These are phyloP conservation scores for Euzetes globulus DNA, from an alignment of 2,888 invertebrate species.

Conservation along the genomic window DNA sequence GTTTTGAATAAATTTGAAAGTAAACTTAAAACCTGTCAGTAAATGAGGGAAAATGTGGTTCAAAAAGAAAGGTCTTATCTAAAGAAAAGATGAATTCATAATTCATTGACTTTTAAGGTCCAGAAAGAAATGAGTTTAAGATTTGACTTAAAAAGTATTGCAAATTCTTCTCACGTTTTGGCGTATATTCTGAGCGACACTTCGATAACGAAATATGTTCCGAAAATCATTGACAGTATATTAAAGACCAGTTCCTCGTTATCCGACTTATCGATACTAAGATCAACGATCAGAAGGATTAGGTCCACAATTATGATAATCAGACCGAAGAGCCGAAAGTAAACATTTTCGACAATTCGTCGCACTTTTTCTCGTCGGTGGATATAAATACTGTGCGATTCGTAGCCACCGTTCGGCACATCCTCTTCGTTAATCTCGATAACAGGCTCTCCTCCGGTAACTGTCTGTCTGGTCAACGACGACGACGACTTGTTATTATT, in stretches of 20 bases:
- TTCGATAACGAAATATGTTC: conserved; percentile 49
- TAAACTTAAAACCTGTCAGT: neutral
- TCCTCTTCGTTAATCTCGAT: conserved; percentile 14
- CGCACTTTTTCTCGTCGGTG: conserved; percentile 26
- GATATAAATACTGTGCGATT: neutral
- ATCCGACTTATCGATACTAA: conserved; percentile 36
- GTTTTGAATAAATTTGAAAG: no score
- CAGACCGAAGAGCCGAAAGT: conserved; percentile 40
- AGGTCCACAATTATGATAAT: conserved; percentile 41
- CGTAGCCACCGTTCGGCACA: neutral
- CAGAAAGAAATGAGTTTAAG: neutral
- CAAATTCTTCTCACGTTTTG: conserved; percentile 45
- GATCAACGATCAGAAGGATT: conserved; percentile 39
- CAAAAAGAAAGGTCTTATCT: neutral
- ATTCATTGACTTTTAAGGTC: neutral
- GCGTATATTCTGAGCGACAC: conserved; percentile 48
- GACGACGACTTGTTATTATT: conserved; percentile 19
- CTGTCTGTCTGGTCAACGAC: neutral
- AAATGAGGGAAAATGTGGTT: neutral
- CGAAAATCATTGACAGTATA: conserved; percentile 47
- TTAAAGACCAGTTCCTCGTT: conserved; percentile 42
- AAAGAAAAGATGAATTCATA: neutral
- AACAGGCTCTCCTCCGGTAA: neutral
- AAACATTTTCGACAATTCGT: conserved; percentile 32
- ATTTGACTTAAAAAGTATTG: neutral